Conservation (phyloP, 2,797 vertebrate genomes). For the Aldrovandia affinis region DNA sequence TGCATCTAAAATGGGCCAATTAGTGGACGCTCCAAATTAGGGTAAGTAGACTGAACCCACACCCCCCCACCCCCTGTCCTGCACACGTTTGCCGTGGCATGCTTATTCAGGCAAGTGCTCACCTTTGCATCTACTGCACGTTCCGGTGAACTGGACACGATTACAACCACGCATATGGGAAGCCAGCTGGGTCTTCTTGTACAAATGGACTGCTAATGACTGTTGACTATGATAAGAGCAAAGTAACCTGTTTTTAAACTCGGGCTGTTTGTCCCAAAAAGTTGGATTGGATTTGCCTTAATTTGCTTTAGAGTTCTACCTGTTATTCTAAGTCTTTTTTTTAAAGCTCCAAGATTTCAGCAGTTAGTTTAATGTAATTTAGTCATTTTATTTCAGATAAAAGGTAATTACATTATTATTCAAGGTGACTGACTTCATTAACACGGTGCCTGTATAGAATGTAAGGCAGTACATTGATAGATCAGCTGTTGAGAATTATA, state of each 20-base stretch:
- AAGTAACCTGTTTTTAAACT: conserved; percentile 23
- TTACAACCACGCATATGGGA: conserved; percentile 53
- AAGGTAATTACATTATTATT: conserved; percentile 26
- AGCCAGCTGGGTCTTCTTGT: conserved; percentile 53
- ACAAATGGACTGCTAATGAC: conserved; percentile 57
- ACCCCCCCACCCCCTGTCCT: conserved; percentile 35
- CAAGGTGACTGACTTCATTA: conserved; percentile 54
- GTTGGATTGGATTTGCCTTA: conserved; percentile 9
- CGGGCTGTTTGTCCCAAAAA: not conserved
- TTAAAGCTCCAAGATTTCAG: not conserved
- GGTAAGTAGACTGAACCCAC: conserved; percentile 74
- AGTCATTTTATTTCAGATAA: not conserved
- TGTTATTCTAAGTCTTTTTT: conserved; percentile 5
- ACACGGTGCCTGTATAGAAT: conserved; percentile 45
- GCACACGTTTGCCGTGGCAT: conserved; percentile 51
- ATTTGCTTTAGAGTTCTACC: conserved; percentile 13
- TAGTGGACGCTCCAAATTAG: conserved; percentile 82
- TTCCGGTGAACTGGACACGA: conserved; percentile 36
- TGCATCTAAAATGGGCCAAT: conserved; percentile 72
- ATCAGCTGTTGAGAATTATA: not conserved
- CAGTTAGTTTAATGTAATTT: not conserved
- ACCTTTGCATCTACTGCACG: conserved; percentile 53
- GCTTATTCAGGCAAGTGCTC: conserved; percentile 57
- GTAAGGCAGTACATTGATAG: too few species aligned
- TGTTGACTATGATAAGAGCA: conserved; percentile 45